Evolutionary conservation across 2,888 invertebrate species (phyloP), one percentile per base, ranked within the genome.

Genomic region (Autographa gamma): DNA sequence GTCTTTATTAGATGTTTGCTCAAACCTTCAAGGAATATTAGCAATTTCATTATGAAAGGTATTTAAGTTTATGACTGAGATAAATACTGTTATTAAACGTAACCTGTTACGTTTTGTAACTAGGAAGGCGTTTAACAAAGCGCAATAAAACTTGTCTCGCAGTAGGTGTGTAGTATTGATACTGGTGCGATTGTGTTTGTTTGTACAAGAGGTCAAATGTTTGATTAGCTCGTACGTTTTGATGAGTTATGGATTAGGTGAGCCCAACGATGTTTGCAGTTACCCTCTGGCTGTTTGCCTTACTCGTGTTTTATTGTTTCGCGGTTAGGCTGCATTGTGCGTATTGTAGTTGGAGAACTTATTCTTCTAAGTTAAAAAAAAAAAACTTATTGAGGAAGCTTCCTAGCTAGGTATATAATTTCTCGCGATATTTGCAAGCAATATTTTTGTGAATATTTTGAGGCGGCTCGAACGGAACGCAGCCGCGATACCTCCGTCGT

Each of bases 161-260:
- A 38, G 60, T 18, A 38, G 25, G 31, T 14, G 48, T 25, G 16
- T 43, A 11, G 14, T 71, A 71, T 77, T 63, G 70, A 71, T 76
- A 74, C 77, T 73, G 73, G 68, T 78, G 69, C 75, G 76, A 71
- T 76, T 70, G 67, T 63, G 75, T 72, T 75, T 92, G 90, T 93
- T 93, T 92, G 91, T 86, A 85, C 87, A 75, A 74, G 69, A 87
- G 87, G 89, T 85, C 88, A 88, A 56, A 85, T 88, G 87, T 91
- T 92, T 90, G 90, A 88, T 84, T 88, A 89, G 88, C 88, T 91
- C 90, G 90, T 91, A 92, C 91, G 91, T 94, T 94, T 93, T 92
- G 92, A 94, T 94, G 95, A 95, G 90, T 94, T 94, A 95, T 93
- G 93, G 91, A 90, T 89, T 90, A 92, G 94, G 93, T 88, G 88